These are phyloP conservation scores for Phytoseiulus persimilis DNA, from an alignment of 2,888 invertebrate genomes.

Conservation along the genomic window DNA sequence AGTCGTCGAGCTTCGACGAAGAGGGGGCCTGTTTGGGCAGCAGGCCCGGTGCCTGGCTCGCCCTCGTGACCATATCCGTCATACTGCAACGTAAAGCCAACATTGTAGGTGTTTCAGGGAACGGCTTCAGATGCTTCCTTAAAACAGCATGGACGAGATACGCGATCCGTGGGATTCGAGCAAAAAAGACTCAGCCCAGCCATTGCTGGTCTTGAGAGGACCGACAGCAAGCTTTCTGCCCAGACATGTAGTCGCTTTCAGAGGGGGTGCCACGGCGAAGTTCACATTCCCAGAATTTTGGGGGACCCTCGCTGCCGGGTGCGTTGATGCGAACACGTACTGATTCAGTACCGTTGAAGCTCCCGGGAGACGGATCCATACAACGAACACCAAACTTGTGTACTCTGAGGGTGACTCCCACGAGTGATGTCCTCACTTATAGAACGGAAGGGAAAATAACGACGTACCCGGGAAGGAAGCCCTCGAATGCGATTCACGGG, in stretches of 20 bases:
- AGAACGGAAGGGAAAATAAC: too few species aligned
- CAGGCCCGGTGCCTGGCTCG: conserved; percentile 19
- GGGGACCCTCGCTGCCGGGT: not conserved
- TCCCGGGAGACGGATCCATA: too few species aligned
- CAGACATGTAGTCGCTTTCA: conserved; percentile 21
- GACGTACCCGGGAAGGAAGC: too few species aligned
- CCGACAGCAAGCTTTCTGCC: conserved; percentile 9
- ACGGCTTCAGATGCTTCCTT: not conserved
- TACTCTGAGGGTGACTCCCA: too few species aligned
- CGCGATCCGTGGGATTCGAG: conserved; percentile 30
- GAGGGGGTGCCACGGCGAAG: conserved; percentile 9
- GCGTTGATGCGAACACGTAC: too few species aligned
- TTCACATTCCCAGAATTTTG: not conserved
- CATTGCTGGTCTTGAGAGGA: not conserved
- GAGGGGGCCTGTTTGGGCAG: not conserved
- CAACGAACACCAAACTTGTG: too few species aligned
- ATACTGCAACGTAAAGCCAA: conserved; percentile 31
- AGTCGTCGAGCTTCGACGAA: not conserved
- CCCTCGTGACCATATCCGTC: conserved; percentile 31
- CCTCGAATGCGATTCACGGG: too few species aligned
- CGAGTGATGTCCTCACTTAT: too few species aligned
- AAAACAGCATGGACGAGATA: conserved; percentile 28
- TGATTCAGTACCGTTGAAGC: too few species aligned
- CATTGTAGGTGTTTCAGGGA: not conserved
- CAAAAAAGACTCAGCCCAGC: not conserved